These are phyloP conservation scores for Lepeophtheirus salmonis DNA, from an alignment of 1,140 invertebrate genomes.

Conservation along the genomic window DNA sequence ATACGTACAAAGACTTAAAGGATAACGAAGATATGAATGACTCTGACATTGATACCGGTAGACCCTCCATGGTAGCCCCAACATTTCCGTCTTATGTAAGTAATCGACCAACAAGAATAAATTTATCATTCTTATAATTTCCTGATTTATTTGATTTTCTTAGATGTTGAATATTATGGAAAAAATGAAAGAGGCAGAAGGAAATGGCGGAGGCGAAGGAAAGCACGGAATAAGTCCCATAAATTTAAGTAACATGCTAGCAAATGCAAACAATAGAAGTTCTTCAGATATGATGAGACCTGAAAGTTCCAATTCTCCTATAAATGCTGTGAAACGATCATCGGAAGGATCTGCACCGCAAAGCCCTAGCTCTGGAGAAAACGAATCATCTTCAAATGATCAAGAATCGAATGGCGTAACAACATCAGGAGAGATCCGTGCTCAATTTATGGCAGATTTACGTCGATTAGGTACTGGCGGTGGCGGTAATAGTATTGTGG, in stretches of 20 bases:
- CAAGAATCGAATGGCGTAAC: neutral
- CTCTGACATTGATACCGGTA: neutral
- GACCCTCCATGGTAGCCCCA: neutral
- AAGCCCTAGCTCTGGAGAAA: neutral
- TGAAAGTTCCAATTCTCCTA: neutral
- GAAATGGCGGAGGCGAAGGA: neutral
- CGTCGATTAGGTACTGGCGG: neutral
- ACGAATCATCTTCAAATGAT: neutral
- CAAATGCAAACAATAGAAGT: neutral
- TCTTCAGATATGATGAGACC: neutral
- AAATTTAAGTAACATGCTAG: constrained; percentile 11
- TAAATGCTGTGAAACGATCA: neutral
- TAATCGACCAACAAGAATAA: neutral
- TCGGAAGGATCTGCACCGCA: neutral
- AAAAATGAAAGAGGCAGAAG: constrained; percentile 12
- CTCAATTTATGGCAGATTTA: constrained; percentile 15
- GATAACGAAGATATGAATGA: neutral
- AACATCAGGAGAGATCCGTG: constrained; percentile 7
- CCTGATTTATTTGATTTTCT: neutral
- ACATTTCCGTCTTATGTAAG: neutral
- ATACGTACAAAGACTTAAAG: neutral
- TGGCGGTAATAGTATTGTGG: too few species aligned
- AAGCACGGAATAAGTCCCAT: constrained; percentile 9
- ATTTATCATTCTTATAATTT: neutral
- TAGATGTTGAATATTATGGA: constrained; percentile 18